Percentiles rank a stretch among this genome's conserved stretches.
These are phyloP conservation scores for Gallirallus australis DNA, from an alignment of 2,797 vertebrate species.

Conservation along the genomic window DNA sequence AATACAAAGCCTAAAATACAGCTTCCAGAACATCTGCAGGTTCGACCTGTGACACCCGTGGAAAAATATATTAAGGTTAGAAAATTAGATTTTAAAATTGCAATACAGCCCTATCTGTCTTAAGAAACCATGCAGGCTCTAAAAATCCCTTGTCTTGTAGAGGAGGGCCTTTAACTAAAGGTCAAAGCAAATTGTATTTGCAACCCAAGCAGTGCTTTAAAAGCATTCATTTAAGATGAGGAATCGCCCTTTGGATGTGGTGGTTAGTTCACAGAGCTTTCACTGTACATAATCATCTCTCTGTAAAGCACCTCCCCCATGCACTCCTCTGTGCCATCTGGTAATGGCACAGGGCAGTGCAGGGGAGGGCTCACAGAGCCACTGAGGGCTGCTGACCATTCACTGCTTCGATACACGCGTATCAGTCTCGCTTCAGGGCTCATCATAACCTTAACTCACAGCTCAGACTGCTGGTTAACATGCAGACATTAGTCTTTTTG, in stretches of 20 bases:
- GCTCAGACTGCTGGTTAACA: neutral
- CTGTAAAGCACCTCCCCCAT: neutral
- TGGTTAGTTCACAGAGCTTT: conserved; percentile 11
- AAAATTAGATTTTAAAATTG: conserved; percentile 8
- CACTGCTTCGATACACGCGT: neutral
- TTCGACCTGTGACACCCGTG: conserved; percentile 77
- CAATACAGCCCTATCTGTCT: neutral
- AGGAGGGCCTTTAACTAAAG: conserved; percentile 19
- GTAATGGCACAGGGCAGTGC: neutral
- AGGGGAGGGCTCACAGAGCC: neutral
- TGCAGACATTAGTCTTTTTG: neutral
- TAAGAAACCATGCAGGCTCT: conserved; percentile 3
- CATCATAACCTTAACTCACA: neutral
- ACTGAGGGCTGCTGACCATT: neutral
- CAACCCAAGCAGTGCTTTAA: neutral
- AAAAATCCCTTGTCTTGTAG: neutral
- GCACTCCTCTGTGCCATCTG: neutral
- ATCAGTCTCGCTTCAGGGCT: neutral
- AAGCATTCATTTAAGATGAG: neutral
- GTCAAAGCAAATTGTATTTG: conserved; percentile 32
- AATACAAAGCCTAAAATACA: conserved; percentile 52
- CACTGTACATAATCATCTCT: neutral
- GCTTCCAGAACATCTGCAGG: conserved; percentile 72
- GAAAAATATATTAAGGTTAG: conserved; percentile 83
- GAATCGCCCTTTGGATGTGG: neutral